Percentiles rank a stretch among this genome's conserved stretches.
These are phyloP conservation scores for Potamarius usumacintae DNA, from an alignment of 2,113 vertebrate species.

Conservation along the genomic window DNA sequence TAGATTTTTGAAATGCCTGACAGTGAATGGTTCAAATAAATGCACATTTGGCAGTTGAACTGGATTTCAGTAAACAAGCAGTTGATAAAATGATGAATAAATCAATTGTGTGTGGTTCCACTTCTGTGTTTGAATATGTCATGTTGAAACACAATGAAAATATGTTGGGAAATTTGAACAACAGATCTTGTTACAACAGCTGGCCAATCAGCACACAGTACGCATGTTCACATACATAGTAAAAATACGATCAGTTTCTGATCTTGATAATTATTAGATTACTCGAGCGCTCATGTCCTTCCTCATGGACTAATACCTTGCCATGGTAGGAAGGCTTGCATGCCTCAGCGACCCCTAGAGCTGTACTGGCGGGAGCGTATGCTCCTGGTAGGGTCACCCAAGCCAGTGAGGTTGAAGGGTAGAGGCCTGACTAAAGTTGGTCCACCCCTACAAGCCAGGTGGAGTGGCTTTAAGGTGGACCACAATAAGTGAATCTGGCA, in stretches of 20 bases:
- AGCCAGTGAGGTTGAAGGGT: too few species aligned
- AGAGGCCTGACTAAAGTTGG: too few species aligned
- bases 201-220: neutral
- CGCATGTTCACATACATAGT: neutral
- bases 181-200: neutral
- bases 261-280: neutral
- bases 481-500: too few species aligned
- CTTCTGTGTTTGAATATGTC: neutral
- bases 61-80: neutral
- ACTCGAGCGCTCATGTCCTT: neutral
- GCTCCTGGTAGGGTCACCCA: too few species aligned
- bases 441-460: too few species aligned
- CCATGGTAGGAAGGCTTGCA: too few species aligned
- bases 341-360: too few species aligned
- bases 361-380: too few species aligned
- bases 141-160: neutral
- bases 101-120: neutral
- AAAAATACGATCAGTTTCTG: neutral
- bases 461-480: too few species aligned
- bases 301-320: too few species aligned
- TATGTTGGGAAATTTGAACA: neutral
- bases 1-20: neutral
- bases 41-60: neutral
- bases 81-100: neutral
- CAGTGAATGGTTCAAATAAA: neutral